Evolutionary conservation across 2,113 vertebrate genomes (phyloP), one percentile per base, ranked within the genome.

Genomic region (Boleophthalmus pectinirostris): DNA sequence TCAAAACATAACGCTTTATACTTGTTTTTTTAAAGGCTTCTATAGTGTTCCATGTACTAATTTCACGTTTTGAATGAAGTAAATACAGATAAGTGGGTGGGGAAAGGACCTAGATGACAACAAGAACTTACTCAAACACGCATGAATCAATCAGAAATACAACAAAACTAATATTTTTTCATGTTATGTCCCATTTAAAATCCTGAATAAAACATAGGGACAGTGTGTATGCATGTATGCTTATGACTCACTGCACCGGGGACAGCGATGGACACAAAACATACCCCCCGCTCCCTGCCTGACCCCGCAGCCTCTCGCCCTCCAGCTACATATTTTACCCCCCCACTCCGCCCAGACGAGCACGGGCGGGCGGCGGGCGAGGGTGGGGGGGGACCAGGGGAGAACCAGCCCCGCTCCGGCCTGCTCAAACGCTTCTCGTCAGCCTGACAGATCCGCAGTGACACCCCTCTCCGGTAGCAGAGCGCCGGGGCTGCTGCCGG

Each of bases 371-470:
- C n/a, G n/a, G n/a, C n/a, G n/a, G n/a, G n/a, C n/a, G n/a, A n/a
- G n/a, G n/a, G n/a, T n/a, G n/a, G n/a, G n/a, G 18, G 49, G 49
- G 49, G 81, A 90, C 85, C 88, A 91, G 84, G 92, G 91, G 87
- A 92, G 90, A 89, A 90, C 90, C 91, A 90, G 88, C 91, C 92
- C 90, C 77, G 82, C 82, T 83, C 86, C 88, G 90, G 87, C 91
- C 87, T 93, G 93, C 93, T 80, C 85, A 92, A 93, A 84, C 88
- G 88, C 85, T 94, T 90, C 92, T 90, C 89, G 80, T 94, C 93
- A 93, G 79, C 83, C 88, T 93, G 93, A 94, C 90, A 88, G 91
- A 94, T 94, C 87, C 6, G 77, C 78, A 68, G 90, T 93, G 94
- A 94, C 94, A 94, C 85, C 77, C 85, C 92, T 91, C 93, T 90